Evolutionary conservation across 2,113 vertebrate species (phyloP).

Genomic region (Tetraodon nigroviridis): DNA sequence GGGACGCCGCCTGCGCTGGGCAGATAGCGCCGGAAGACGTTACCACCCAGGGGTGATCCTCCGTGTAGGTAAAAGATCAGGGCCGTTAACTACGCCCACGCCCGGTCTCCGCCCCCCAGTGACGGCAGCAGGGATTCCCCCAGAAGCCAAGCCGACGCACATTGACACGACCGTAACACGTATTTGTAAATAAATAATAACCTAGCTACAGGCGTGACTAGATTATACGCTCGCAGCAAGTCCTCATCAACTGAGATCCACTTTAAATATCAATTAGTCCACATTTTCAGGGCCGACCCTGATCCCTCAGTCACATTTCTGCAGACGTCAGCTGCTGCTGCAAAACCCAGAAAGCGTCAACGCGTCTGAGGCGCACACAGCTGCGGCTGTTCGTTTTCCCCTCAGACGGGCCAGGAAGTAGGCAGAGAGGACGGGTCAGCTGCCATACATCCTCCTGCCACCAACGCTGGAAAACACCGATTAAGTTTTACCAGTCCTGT

Average conservation of each 20-base stretch:
- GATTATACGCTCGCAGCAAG: no score
- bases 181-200: neutral
- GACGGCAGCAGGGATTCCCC: slow-evolving; percentile 49
- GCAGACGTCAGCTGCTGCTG: neutral
- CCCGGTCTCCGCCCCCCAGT: slow-evolving; percentile 24
- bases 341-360: slow-evolving; percentile 2
- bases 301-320: neutral
- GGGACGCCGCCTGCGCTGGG: slow-evolving; percentile 10
- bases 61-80: neutral
- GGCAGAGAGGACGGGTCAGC: slow-evolving; percentile 1
- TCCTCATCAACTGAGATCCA: no score
- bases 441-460: slow-evolving; percentile 31
- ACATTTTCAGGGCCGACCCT: no score
- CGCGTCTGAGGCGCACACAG: neutral
- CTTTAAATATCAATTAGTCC: no score
- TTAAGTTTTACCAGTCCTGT: neutral
- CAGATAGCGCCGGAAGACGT: slow-evolving; percentile 22
- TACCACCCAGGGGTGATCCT: slow-evolving; percentile 11
- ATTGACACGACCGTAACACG: neutral
- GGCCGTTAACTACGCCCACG: slow-evolving; percentile 35
- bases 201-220: neutral
- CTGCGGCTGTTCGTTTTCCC: slow-evolving; percentile 4
- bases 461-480: neutral
- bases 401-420: slow-evolving; percentile 8
- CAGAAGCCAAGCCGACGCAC: neutral